Evolutionary conservation across 92 coral and sea anemone species (phyloP), one percentile per base, ranked within the genome.

Genomic region (Desmophyllum pertusum): DNA sequence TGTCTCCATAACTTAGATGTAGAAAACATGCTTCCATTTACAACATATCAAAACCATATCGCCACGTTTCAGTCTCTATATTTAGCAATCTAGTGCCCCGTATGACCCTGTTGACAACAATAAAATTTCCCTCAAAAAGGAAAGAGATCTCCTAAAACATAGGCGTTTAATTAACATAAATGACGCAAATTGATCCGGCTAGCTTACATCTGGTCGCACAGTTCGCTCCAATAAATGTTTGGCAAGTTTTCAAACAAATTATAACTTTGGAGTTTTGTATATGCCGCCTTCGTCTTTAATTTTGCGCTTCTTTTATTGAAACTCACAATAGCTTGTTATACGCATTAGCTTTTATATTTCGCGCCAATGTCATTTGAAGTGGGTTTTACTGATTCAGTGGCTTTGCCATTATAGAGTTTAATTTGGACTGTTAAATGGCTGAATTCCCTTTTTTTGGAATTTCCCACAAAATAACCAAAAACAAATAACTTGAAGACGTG

Each of bases 91-190:
- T 37, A 3, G 73, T 3, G 29, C 42, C 14, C 13, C 10, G 11
- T 67, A 21, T 67, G 45, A 67, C 42, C 73, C 42, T 67, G 73
- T 37, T 67, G 73, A 67, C 73, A 67, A 38, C 73, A 35, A n/a
- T 35, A 35, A 37, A 67, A 19, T 17, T 67, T 38, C 7, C 43
- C 73, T 18, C 45, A 36, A 66, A 66, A 66, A 41, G 11, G 71
- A 66, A 66, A 66, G 42, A 66, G 71, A 66, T 35, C 73, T 67
- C 73, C 42, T 9, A 18, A 35, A 65, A 65, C 10, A 65, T 1
- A 35, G 39, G 23, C 35, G 29, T 30, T 31, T 30, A 65, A 67
- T 67, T 67, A 67, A 67, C n/a, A 36, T 38, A 19, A 38, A 66
- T 37, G 19, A 38, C 2, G 72, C 41, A 18, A 19, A 15, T 64